Base-by-base conservation (phyloP, 2,113 vertebrate species). In the Edolisoma coerulescens region DNA sequence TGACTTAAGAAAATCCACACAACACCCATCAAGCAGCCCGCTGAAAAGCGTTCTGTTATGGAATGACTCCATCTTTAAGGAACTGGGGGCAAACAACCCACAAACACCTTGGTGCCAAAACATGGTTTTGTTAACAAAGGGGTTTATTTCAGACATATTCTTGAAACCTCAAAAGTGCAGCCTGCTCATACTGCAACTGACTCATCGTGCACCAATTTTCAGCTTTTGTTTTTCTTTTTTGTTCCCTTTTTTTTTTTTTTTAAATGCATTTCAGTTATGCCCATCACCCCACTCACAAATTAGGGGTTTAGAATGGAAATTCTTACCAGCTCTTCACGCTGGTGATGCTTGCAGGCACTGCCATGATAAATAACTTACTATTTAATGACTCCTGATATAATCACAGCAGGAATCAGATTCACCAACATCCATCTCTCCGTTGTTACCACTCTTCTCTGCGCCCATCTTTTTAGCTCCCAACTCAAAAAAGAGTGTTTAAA, bases 261-360 rank as follows among this genome's bases (percentile, higher is more conserved):
- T 14, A 1, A 32, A 52, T 44, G 16, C 33, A 81, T 54, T 73
- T 86, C 60, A 56, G 33, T 84, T 80, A 35, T 77, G 44, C 4
- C 32, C 35, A 96, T 84, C 90, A 85, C 28, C 16, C 47, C 39
- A 44, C 47, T 78, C 68, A 80, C 59, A 93, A 81, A 94, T 84
- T 63, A 84, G 15, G 52, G 50, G 47, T 81, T 93, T 90, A 63
- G 45, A 67, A 78, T 81, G 90, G 90, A 94, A 96, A 94, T 81
- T 88, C 60, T 95, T 75, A 91, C 82, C 47, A 32, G 22, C 17
- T 11, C 27, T 86, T 92, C 41, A n/a, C 10, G 33, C n/a, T 37
- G 53, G 42, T 74, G 44, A 10, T 78, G 47, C 28, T 93, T 86
- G 54, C 54, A 94, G 82, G 47, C 87, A 74, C 52, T 82, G 52